Base-by-base conservation (phyloP, 2,888 invertebrate species). In the Phytoseiulus persimilis region DNA sequence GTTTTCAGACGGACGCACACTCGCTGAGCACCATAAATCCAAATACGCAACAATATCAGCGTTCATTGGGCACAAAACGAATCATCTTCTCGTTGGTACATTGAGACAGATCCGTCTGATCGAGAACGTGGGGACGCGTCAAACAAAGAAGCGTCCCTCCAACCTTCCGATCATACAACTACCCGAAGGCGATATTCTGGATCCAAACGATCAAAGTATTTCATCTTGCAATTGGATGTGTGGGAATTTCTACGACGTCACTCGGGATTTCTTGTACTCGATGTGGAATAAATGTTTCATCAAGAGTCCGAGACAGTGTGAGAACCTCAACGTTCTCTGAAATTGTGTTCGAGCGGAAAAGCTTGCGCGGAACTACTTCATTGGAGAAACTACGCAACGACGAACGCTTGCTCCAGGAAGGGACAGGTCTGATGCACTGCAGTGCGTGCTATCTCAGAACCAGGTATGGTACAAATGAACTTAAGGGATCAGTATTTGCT, bases 21-120 rank as follows among this genome's bases (percentile, higher is more conserved):
- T 65, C 65, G 65, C 65, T 65, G 65, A 65, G 65, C 65, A 65
- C 14, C 65, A 65, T 28, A 65, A 65, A 65, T 65, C 65, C 23
- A 65, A 65, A 65, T 65, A 65, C 65, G 65, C 65, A 65, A 65
- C 65, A 65, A 65, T 65, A 65, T 65, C 65, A 65, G 65, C 65
- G 65, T 65, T 65, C 65, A 65, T 65, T 23, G 65, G 65, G 65
- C 65, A 65, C 65, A 65, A 65, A 65, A 65, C 65, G 65, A 65
- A 65, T 65, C 65, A 65, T 65, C 65, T 65, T 11, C 65, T 65
- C 65, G 65, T 65, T 65, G 65, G 65, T 28, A 65, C 65, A 2
- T 28, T 65, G 65, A 65, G 65, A 65, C 65, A 65, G 65, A 65
- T 65, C 65, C 65, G 65, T 65, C 65, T 65, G 9, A 65, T 65